A percentile compares a stretch with the other conserved stretches of the same genome.
phyloP scores from a whole-genome alignment of 1,140 invertebrate species.

The Druon quercuslanigerum region DNA sequence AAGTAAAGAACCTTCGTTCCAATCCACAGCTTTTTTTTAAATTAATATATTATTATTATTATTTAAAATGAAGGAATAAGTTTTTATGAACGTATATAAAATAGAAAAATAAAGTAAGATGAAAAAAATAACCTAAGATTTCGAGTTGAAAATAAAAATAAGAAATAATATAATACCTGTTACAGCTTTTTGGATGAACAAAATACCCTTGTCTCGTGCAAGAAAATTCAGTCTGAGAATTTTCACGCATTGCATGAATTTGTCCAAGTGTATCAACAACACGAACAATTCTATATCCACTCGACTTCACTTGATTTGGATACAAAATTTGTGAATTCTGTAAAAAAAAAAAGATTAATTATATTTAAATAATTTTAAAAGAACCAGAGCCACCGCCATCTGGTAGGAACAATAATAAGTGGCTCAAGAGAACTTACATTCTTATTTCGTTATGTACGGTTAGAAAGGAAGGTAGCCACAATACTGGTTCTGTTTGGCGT shows the following conservation, averaged over 20 bases:
- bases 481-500: neutral
- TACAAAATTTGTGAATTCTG: constrained; percentile 61
- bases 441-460: neutral
- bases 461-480: neutral
- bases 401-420: constrained; percentile 10
- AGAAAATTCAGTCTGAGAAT: constrained; percentile 83
- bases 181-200: constrained; percentile 86
- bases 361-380: neutral
- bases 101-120: too few relatives aligned
- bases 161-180: constrained; percentile 69
- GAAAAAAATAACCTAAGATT: too few relatives aligned
- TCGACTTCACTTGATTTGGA: constrained; percentile 79
- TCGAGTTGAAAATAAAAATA: neutral
- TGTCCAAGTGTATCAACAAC: constrained; percentile 84
- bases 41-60: neutral
- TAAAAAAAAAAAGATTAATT: constrained; percentile 39
- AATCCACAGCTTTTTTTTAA: neutral
- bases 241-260: constrained; percentile 82
- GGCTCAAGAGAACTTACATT: neutral
- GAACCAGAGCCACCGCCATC: neutral
- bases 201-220: constrained; percentile 88
- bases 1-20: too few relatives aligned
- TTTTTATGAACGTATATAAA: too few relatives aligned
- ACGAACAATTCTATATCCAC: constrained; percentile 83
- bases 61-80: too few relatives aligned